Evolutionary conservation across 2,113 vertebrate genomes (phyloP), one percentile per base, ranked within the genome.

Genomic region (Anoplopoma fimbria): DNA sequence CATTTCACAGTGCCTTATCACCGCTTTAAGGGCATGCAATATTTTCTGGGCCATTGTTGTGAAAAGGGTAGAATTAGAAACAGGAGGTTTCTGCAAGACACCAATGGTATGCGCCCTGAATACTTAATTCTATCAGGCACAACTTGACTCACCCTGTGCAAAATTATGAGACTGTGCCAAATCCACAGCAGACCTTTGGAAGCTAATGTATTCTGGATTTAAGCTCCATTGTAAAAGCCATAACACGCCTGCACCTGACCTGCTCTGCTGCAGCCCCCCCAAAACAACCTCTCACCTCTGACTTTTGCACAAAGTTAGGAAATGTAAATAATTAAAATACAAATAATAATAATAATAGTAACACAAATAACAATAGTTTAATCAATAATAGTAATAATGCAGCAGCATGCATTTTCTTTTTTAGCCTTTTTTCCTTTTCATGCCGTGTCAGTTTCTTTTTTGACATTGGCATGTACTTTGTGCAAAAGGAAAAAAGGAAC

Each of bases 401-500:
- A 83, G 27, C 14, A 55, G 72, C 60, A 61, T 77, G 55, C 79
- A 62, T 67, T 77, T 71, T 84, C 87, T 81, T 17, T 84, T 88
- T 81, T 17, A 69, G 33, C 9, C 65, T 74, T 67, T 81, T n/a
- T 58, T 79, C 21, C 87, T 89, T 89, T 92, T 90, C 86, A 87
- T 81, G 83, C 82, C 74, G 83, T 93, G 88, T 91, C 93, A 94
- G 91, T 95, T 96, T 96, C 95, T 94, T 94, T n/a, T 95, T 94
- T 95, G 96, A 96, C 96, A 97, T 96, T 95, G 95, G 94, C 94
- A 93, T 96, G 95, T 96, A 96, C 96, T 97, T 95, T 91, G 94
- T 94, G 80, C 91, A 89, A 93, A 91, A 93, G 84, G 79, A 91
- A 91, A 90, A 95, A 95, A 92, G 83, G 83, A 90, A 81, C 42